phyloP scores from a whole-genome alignment of 2,113 vertebrate genomes.

The Shinisaurus crocodilurus region DNA sequence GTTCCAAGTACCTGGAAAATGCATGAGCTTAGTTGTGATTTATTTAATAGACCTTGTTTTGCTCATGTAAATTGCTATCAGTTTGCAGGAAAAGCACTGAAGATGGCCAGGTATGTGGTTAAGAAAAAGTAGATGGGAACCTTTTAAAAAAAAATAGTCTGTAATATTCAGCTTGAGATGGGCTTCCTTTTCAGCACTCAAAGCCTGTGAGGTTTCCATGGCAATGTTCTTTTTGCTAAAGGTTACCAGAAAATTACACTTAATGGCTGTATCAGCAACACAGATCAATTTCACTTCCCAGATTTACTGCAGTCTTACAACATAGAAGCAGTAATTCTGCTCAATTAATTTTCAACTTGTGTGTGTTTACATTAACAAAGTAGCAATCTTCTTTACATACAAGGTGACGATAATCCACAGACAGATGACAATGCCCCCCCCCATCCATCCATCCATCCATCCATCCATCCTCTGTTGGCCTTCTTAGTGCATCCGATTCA shows the following conservation, averaged over 20 bases:
- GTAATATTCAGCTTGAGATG: neutral
- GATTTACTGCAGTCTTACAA: slow-evolving; percentile 4
- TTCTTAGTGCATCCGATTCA: neutral
- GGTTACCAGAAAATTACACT: neutral
- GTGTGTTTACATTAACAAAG: neutral
- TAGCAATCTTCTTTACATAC: slow-evolving; percentile 1
- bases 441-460: too few relatives aligned
- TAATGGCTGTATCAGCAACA: slow-evolving; percentile 31
- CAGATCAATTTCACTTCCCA: slow-evolving; percentile 40
- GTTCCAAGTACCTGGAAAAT: slow-evolving; percentile 6
- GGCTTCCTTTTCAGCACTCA: neutral
- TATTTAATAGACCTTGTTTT: neutral
- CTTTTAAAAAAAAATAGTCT: neutral
- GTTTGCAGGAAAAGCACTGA: neutral
- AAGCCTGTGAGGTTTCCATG: slow-evolving; percentile 6
- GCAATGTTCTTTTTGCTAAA: slow-evolving; percentile 40
- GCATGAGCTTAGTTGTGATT: rapidly evolving
- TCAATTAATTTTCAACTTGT: slow-evolving; percentile 6
- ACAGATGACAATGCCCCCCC: neutral
- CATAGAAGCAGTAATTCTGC: slow-evolving; percentile 35
- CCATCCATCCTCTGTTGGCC: neutral
- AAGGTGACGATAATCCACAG: neutral
- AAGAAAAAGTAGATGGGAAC: slow-evolving; percentile 17
- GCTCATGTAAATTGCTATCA: neutral
- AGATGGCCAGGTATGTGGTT: neutral